Percentiles rank a stretch among this genome's conserved stretches.
These are phyloP conservation scores for Chloebia gouldiae DNA, from an alignment of 2,113 vertebrate species.

Conservation along the genomic window DNA sequence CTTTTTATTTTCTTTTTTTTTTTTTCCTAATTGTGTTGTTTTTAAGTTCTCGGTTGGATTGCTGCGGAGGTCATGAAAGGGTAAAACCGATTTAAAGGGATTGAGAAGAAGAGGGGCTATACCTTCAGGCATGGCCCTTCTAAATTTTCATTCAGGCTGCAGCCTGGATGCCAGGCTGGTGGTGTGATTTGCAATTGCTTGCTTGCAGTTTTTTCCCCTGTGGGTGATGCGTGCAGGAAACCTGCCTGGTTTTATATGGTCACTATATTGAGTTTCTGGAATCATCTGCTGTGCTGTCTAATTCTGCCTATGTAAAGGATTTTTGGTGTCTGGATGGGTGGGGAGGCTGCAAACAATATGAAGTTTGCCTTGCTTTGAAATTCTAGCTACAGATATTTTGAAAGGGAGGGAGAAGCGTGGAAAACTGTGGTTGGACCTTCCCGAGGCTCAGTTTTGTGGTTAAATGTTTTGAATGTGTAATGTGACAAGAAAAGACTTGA, in stretches of 20 bases:
- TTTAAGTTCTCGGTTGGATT: background rate
- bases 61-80: background rate
- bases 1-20: fast-evolving
- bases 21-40: fast-evolving
- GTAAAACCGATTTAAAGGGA: background rate
- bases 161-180: background rate
- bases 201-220: conserved; percentile 40
- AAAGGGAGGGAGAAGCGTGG: background rate
- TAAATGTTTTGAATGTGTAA: fast-evolving
- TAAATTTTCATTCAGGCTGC: background rate
- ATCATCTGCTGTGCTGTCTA: background rate
- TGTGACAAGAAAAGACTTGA: background rate
- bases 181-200: conserved; percentile 43
- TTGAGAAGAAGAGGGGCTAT: background rate
- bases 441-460: background rate
- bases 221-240: conserved; percentile 24
- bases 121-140: background rate
- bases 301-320: conserved; percentile 25
- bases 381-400: background rate
- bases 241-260: conserved; percentile 2
- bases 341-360: background rate
- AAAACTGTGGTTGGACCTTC: background rate
- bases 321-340: conserved; percentile 12
- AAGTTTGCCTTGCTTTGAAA: background rate
- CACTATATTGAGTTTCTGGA: conserved; percentile 47